Evolutionary conservation across 2,888 invertebrate species (phyloP).

Genomic region (Galerucella calmariensis): DNA sequence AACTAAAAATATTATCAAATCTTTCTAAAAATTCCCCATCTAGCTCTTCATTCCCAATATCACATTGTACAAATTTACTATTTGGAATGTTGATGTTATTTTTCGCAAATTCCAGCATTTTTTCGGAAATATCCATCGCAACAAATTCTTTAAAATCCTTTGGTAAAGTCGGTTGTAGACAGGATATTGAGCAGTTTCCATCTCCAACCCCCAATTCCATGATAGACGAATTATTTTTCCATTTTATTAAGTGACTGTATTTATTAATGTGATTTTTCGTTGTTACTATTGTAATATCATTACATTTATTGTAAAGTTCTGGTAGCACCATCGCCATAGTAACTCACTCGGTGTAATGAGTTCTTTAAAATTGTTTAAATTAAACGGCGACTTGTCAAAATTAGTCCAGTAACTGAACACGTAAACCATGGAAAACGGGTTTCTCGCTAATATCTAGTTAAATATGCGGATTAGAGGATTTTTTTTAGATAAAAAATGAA

Average conservation of each 20-base stretch:
- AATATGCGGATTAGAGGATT: too few relatives aligned
- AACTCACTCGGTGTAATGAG: too few relatives aligned
- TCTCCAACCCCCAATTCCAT: conserved; percentile 2
- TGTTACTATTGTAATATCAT: too few relatives aligned
- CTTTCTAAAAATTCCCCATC: not conserved
- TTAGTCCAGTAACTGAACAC: too few relatives aligned
- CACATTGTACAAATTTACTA: not conserved
- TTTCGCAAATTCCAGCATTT: conserved; percentile 12
- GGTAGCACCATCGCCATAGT: conserved; percentile 9
- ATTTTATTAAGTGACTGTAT: conserved; percentile 1
- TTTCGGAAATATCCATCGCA: conserved; percentile 7
- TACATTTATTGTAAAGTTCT: conserved; percentile 7
- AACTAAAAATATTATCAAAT: conserved; percentile 16
- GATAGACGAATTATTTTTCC: not conserved
- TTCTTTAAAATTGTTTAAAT: too few relatives aligned
- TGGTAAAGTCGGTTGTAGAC: conserved; percentile 1
- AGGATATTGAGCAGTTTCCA: conserved; percentile 4
- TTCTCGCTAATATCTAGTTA: too few relatives aligned
- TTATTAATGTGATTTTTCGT: not conserved
- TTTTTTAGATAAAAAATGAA: too few relatives aligned
- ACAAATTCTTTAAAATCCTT: not conserved
- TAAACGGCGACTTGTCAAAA: too few relatives aligned
- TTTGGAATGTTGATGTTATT: conserved; percentile 17
- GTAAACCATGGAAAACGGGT: too few relatives aligned
- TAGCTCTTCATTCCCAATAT: not conserved